A percentile compares a stretch with the other conserved stretches of the same genome.
Conservation (phyloP, 2,888 invertebrate species). For the Sycophila texana region DNA sequence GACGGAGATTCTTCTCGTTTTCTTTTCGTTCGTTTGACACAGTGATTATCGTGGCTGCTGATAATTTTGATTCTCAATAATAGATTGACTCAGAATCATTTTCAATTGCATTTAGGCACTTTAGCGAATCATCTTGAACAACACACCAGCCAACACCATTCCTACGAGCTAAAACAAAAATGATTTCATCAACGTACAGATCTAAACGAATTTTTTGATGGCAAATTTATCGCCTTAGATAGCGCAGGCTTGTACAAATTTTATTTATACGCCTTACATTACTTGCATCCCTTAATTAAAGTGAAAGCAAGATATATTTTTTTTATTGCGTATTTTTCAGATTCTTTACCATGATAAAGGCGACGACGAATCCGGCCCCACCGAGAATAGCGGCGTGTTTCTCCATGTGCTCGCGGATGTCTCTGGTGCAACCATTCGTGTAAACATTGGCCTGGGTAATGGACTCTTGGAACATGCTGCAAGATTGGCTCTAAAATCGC, state of each 20-base stretch:
- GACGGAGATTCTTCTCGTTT: slow-evolving; percentile 23
- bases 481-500: slow-evolving; percentile 74
- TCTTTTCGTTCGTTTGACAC: background rate
- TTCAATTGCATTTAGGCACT: background rate
- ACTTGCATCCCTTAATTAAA: background rate
- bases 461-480: slow-evolving; percentile 65
- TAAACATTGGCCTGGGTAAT: slow-evolving; percentile 78
- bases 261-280: background rate
- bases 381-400: slow-evolving; percentile 89
- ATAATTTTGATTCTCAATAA: slow-evolving; percentile 23
- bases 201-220: background rate
- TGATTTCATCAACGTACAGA: slow-evolving; percentile 5
- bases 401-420: slow-evolving; percentile 83
- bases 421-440: slow-evolving; percentile 85
- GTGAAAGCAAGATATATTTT: background rate
- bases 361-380: slow-evolving; percentile 87
- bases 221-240: background rate
- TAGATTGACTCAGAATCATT: slow-evolving; percentile 10
- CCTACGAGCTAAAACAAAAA: slow-evolving; percentile 84
- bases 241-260: background rate
- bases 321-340: background rate
- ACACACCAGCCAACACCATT: slow-evolving; percentile 88
- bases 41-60: slow-evolving; percentile 2
- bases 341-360: slow-evolving; percentile 87
- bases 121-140: slow-evolving; percentile 89